Conservation (phyloP, 2,113 vertebrate species). For the Onychostoma macrolepis region DNA sequence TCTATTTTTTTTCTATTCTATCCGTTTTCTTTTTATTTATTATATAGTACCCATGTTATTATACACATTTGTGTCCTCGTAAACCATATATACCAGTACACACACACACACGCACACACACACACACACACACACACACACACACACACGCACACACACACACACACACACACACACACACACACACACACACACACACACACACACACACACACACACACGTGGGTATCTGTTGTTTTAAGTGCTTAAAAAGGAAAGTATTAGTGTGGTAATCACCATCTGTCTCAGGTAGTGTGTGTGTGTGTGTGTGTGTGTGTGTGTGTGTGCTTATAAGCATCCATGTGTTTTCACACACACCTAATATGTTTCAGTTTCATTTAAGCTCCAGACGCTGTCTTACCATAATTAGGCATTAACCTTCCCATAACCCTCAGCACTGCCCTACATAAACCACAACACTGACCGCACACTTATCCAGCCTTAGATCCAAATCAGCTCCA, state of each 20-base stretch:
- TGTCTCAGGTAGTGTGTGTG: neutral
- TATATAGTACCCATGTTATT: no score
- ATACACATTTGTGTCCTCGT: no score
- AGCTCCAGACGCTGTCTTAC: neutral
- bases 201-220: no score
- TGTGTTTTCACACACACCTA: neutral
- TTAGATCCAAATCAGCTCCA: neutral
- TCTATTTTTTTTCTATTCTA: no score
- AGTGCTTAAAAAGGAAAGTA: neutral
- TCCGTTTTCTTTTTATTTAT: no score
- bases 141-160: neutral
- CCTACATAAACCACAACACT: neutral
- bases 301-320: neutral
- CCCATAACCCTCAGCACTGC: neutral
- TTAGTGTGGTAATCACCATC: conserved; percentile 1
- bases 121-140: neutral
- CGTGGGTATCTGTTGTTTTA: neutral
- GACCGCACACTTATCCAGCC: neutral
- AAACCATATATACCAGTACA: no score
- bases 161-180: no score
- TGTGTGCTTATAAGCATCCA: neutral
- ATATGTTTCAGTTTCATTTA: neutral
- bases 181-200: no score
- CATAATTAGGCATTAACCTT: neutral
- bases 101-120: no score